These are phyloP conservation scores for Lycaon pictus DNA, from an alignment of 2,113 vertebrate genomes.

Conservation along the genomic window DNA sequence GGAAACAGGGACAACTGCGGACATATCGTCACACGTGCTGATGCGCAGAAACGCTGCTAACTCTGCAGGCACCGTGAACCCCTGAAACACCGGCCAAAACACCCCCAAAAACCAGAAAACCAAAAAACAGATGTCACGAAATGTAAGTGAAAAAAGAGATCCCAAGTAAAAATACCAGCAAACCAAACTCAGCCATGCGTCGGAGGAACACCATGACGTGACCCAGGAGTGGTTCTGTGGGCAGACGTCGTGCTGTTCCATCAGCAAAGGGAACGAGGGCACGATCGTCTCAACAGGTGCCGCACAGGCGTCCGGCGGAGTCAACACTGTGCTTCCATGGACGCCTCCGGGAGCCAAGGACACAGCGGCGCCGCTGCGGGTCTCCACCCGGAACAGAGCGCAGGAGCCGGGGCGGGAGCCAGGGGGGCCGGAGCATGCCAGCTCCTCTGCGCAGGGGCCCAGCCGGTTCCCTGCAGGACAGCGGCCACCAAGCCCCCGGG, in stretches of 20 bases:
- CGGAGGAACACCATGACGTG: rapidly evolving
- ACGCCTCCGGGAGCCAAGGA: no score
- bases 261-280: neutral
- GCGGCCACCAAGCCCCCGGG: no score
- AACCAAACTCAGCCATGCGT: neutral
- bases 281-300: rapidly evolving
- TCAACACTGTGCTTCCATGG: neutral
- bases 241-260: rapidly evolving
- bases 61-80: neutral
- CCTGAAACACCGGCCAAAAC: no score
- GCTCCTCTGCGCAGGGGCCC: no score
- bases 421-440: no score
- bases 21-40: rapidly evolving
- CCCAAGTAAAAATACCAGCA: neutral
- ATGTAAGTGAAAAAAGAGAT: neutral
- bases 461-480: no score
- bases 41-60: no score
- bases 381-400: neutral
- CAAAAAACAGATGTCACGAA: rapidly evolving
- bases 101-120: no score
- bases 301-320: neutral
- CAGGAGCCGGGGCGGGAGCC: no score
- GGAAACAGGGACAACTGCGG: rapidly evolving
- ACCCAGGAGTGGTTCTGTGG: rapidly evolving
- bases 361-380: no score